Evolutionary conservation across 1,140 invertebrate genomes (phyloP).

Genomic region (Drosophila nasuta): DNA sequence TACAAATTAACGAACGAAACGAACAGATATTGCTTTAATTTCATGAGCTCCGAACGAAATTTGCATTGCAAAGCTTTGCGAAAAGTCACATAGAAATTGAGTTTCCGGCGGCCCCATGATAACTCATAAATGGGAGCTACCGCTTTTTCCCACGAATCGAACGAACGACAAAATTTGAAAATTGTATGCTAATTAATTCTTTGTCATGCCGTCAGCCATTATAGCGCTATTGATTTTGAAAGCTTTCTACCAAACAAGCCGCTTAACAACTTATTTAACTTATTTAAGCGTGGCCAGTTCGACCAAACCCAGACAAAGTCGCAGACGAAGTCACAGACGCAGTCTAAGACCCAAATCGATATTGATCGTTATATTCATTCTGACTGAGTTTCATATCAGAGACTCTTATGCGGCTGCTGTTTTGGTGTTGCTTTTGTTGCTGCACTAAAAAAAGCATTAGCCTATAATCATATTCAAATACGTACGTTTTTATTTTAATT

Average conservation of each 20-base stretch:
- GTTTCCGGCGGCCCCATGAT: slow-evolving; percentile 61
- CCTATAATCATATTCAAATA: slow-evolving; percentile 74
- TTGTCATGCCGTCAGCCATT: slow-evolving; percentile 59
- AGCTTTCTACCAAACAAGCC: slow-evolving; percentile 75
- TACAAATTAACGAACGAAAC: slow-evolving; percentile 42
- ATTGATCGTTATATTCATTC: slow-evolving; percentile 39
- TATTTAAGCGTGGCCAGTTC: slow-evolving; percentile 52
- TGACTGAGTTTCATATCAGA: slow-evolving; percentile 19
- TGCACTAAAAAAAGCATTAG: slow-evolving; percentile 46
- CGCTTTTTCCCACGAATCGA: slow-evolving; percentile 70
- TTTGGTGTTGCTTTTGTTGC: slow-evolving; percentile 6
- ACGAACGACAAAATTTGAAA: slow-evolving; percentile 61
- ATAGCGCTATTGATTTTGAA: slow-evolving; percentile 68
- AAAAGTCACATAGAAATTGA: slow-evolving; percentile 26
- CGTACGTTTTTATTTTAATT: slow-evolving; percentile 76
- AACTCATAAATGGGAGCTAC: slow-evolving; percentile 41
- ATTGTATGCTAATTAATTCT: slow-evolving; percentile 80
- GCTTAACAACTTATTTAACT: slow-evolving; percentile 69
- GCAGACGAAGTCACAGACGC: background rate
- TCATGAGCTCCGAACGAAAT: slow-evolving; percentile 32
- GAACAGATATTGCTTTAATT: slow-evolving; percentile 49
- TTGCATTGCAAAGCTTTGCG: slow-evolving; percentile 62
- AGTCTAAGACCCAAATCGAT: slow-evolving; percentile 11
- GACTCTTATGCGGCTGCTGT: slow-evolving; percentile 1
- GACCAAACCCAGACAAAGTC: background rate